Evolutionary conservation across 2,888 invertebrate genomes (phyloP).

Genomic region (Drosophila setosimentum): DNA sequence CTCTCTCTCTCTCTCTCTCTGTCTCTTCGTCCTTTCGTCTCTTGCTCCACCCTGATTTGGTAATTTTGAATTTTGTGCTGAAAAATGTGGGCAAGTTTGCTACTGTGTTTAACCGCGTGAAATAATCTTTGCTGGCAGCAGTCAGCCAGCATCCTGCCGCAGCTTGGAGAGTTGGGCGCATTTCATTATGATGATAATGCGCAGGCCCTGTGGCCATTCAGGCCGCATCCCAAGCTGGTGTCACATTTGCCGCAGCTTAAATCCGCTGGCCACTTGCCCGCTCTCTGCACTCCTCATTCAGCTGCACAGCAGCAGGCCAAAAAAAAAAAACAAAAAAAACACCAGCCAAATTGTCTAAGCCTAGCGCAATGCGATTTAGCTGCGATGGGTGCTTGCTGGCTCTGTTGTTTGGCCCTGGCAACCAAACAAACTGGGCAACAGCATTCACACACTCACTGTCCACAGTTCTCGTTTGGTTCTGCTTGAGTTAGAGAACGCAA

Average conservation of each 20-base stretch:
- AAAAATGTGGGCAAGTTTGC: slow-evolving; percentile 54
- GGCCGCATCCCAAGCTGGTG: slow-evolving; percentile 69
- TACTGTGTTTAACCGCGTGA: slow-evolving; percentile 80
- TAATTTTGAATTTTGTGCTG: slow-evolving; percentile 50
- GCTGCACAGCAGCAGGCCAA: slow-evolving; percentile 6
- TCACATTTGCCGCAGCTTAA: slow-evolving; percentile 83
- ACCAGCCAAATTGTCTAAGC: slow-evolving; percentile 45
- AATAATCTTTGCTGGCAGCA: slow-evolving; percentile 78
- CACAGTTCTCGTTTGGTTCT: slow-evolving; percentile 7
- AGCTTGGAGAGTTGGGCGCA: slow-evolving; percentile 41
- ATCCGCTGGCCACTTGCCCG: slow-evolving; percentile 55
- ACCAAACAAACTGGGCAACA: slow-evolving; percentile 20
- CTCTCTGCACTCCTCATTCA: slow-evolving; percentile 20
- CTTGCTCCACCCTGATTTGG: slow-evolving; percentile 11
- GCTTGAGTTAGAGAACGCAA: not conserved
- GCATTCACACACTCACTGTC: slow-evolving; percentile 7
- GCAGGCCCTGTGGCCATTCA: slow-evolving; percentile 69
- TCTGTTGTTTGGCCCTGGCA: slow-evolving; percentile 11
- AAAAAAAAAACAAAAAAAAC: too few species aligned
- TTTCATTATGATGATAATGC: slow-evolving; percentile 78
- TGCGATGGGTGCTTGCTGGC: slow-evolving; percentile 1
- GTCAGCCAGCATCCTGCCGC: slow-evolving; percentile 44
- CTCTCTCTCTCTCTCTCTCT: not conserved
- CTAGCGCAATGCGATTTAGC: slow-evolving; percentile 70
- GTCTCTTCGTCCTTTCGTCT: not conserved